Percentiles rank a stretch among this genome's conserved stretches.
These are phyloP conservation scores for Salarias fasciatus DNA, from an alignment of 2,797 vertebrate species.

Conservation along the genomic window DNA sequence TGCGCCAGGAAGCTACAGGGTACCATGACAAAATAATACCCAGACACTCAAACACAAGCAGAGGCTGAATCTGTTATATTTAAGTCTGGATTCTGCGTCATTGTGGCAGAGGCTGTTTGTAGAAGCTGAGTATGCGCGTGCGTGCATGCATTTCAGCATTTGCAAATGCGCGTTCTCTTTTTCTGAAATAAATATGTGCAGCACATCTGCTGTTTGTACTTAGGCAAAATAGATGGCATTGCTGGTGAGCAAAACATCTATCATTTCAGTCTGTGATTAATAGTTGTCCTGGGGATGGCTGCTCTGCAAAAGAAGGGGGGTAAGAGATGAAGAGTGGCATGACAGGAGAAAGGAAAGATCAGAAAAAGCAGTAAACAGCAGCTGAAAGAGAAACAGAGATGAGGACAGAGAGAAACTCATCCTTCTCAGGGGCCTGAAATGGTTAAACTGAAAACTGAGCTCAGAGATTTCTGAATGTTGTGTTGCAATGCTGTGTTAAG, in stretches of 20 bases:
- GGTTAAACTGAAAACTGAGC: constrained; percentile 51
- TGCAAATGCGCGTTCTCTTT: constrained; percentile 49
- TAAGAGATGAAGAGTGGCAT: constrained; percentile 32
- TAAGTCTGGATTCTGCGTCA: constrained; percentile 71
- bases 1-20: constrained; percentile 61
- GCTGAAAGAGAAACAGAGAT: constrained; percentile 9
- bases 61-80: constrained; percentile 59
- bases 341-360: constrained; percentile 15
- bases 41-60: constrained; percentile 44
- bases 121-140: constrained; percentile 33
- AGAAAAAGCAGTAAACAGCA: constrained; percentile 26
- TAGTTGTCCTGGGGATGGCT: constrained; percentile 82
- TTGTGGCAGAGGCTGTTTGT: constrained; percentile 63
- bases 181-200: constrained; percentile 75
- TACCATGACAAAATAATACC: constrained; percentile 50
- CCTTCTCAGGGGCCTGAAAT: constrained; percentile 55
- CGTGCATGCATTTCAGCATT: constrained; percentile 29
- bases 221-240: constrained; percentile 82
- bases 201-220: constrained; percentile 79
- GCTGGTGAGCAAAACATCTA: constrained; percentile 84
- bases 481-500: constrained; percentile 62
- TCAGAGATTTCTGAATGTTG: constrained; percentile 52
- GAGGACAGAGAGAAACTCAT: constrained; percentile 22
- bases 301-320: constrained; percentile 55
- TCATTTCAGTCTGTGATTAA: constrained; percentile 86